These are phyloP conservation scores for Scopus umbretta DNA, from an alignment of 2,113 vertebrate genomes.

Conservation along the genomic window DNA sequence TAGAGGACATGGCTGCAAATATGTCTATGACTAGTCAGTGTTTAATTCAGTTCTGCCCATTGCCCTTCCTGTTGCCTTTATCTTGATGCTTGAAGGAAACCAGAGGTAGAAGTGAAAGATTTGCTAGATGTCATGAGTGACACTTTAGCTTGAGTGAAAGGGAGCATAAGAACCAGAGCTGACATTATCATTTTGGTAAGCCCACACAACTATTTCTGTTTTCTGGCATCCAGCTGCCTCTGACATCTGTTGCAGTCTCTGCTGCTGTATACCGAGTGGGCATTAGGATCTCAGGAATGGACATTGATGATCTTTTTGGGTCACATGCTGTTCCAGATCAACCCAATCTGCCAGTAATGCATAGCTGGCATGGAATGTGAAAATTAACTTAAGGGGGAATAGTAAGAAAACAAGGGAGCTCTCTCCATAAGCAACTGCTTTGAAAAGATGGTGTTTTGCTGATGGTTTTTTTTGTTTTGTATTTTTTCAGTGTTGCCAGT, in stretches of 20 bases:
- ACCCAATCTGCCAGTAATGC: not conserved
- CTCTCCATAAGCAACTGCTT: not conserved
- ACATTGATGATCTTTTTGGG: not conserved
- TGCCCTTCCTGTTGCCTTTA: not conserved
- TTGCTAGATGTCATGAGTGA: not conserved
- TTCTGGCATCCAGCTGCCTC: not conserved
- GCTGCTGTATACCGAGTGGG: not conserved
- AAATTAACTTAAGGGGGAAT: not conserved
- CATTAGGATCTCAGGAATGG: not conserved
- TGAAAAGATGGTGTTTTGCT: not conserved
- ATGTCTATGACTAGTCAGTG: not conserved
- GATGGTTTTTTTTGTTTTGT: not conserved
- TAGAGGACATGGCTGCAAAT: not conserved
- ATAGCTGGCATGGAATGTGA: not conserved
- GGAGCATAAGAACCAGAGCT: not conserved
- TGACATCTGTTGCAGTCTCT: not conserved
- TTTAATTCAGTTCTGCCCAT: not conserved
- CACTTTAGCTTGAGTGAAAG: not conserved
- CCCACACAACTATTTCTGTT: not conserved
- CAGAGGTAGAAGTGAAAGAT: not conserved
- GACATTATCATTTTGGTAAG: rapidly evolving
- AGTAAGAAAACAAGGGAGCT: not conserved
- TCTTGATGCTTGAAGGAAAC: not conserved
- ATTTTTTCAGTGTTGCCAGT: not conserved
- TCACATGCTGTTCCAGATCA: rapidly evolving